Evolutionary conservation across 2,888 invertebrate genomes (phyloP).

Genomic region (Amaurobius ferox): DNA sequence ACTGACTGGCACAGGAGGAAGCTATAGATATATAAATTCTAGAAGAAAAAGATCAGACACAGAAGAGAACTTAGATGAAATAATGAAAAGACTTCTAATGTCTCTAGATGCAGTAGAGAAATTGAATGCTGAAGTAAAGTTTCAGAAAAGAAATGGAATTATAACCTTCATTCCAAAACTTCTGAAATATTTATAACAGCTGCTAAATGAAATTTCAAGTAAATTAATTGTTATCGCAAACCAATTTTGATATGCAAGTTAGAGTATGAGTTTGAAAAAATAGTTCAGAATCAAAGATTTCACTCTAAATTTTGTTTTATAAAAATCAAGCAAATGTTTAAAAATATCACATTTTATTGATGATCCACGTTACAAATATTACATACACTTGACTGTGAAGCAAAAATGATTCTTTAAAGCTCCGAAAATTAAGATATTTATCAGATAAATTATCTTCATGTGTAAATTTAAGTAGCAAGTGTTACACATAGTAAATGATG

Average conservation of each 20-base stretch:
- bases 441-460: too few relatives aligned
- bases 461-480: too few relatives aligned
- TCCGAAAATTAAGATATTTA: too few relatives aligned
- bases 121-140: background rate
- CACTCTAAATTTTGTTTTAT: background rate
- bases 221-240: too few relatives aligned
- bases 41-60: constrained; percentile 6
- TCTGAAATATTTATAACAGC: too few relatives aligned
- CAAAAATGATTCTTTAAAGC: background rate
- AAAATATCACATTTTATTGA: constrained; percentile 8
- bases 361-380: background rate
- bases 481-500: too few relatives aligned
- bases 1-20: constrained; percentile 26
- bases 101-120: background rate
- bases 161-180: too few relatives aligned
- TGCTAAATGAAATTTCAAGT: too few relatives aligned
- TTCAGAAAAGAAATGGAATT: background rate
- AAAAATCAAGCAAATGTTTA: background rate
- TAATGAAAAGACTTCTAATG: constrained; percentile 12
- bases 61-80: constrained; percentile 21
- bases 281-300: too few relatives aligned
- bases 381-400: background rate
- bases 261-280: too few relatives aligned
- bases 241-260: too few relatives aligned
- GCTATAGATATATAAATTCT: constrained; percentile 6